A percentile compares a stretch with the other conserved stretches of the same genome.
phyloP scores from a whole-genome alignment of 2,113 vertebrate species.

The Leucosticte australis region DNA sequence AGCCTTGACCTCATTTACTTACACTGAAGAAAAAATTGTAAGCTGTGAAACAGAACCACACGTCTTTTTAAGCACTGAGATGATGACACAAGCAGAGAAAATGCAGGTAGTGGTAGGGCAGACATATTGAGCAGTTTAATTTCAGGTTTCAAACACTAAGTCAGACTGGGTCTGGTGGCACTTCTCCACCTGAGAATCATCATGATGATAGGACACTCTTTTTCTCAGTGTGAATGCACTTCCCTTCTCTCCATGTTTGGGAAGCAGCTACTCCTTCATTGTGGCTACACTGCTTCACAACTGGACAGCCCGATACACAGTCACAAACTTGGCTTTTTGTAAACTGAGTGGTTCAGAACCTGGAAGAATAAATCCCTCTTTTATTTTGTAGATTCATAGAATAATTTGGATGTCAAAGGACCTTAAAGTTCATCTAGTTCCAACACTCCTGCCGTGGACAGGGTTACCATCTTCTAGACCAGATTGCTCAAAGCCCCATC shows the following conservation, averaged over 20 bases:
- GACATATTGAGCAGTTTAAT: not conserved
- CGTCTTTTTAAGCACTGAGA: not conserved
- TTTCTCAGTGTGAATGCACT: not conserved
- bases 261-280: not conserved
- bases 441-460: not conserved
- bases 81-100: not conserved
- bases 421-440: not conserved
- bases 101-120: not conserved
- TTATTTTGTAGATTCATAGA: not conserved
- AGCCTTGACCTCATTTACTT: not conserved
- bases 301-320: rapidly evolving
- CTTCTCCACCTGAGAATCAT: not conserved
- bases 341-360: not conserved
- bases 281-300: not conserved
- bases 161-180: not conserved
- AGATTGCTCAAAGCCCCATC: not conserved
- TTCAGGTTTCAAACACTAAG: not conserved
- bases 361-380: not conserved
- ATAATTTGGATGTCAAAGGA: not conserved
- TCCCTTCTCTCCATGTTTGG: not conserved
- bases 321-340: not conserved
- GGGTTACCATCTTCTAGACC: not conserved
- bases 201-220: not conserved
- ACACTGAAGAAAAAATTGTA: not conserved
- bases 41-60: not conserved